These are phyloP conservation scores for Andrena minutula DNA, from an alignment of 2,888 invertebrate genomes.

Conservation along the genomic window DNA sequence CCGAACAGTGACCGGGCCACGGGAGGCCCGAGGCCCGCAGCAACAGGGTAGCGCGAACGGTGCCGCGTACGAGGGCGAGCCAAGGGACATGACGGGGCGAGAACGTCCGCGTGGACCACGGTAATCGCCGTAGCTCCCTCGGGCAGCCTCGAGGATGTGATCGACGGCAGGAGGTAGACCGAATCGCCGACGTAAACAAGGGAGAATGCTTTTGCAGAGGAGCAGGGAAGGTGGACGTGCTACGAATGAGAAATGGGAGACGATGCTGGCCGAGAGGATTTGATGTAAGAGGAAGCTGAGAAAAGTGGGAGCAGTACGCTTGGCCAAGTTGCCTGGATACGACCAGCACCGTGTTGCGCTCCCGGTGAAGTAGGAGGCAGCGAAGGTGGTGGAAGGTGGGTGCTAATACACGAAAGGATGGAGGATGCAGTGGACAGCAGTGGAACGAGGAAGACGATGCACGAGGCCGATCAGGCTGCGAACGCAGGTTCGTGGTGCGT, in stretches of 20 bases:
- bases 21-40: neutral
- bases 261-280: conserved; percentile 26
- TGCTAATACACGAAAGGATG: conserved; percentile 65
- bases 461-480: conserved; percentile 58
- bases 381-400: conserved; percentile 65
- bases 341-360: conserved; percentile 75
- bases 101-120: neutral
- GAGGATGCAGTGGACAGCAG: conserved; percentile 63
- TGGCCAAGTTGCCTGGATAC: conserved; percentile 73
- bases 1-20: neutral
- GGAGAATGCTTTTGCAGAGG: conserved; percentile 43
- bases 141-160: conserved; percentile 14
- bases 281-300: conserved; percentile 42
- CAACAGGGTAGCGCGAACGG: neutral
- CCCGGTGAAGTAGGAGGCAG: conserved; percentile 69
- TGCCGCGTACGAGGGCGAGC: neutral
- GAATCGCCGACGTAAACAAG: neutral
- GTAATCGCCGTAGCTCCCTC: neutral
- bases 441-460: conserved; percentile 68
- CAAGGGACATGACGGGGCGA: conserved; percentile 9
- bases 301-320: conserved; percentile 69
- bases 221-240: conserved; percentile 4
- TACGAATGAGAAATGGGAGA: conserved; percentile 31
- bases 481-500: conserved; percentile 59
- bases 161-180: conserved; percentile 8